Evolutionary conservation across 2,888 invertebrate species (phyloP).

Genomic region (Ennomos erosarius): DNA sequence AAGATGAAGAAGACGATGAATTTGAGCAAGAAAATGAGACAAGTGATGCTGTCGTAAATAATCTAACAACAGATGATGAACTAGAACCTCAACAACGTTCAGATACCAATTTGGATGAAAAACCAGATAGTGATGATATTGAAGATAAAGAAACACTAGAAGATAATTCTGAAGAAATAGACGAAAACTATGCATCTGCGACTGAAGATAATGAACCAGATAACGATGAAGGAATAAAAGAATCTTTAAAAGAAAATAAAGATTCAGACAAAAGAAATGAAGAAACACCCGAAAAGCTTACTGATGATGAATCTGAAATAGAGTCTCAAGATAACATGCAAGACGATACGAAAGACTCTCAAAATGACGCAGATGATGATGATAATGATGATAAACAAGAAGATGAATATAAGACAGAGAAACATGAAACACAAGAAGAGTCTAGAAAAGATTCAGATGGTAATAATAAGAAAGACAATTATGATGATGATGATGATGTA

Average conservation of each 20-base stretch:
- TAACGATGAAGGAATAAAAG: not conserved
- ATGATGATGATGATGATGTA: not conserved
- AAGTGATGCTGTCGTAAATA: not conserved
- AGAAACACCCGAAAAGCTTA: not conserved
- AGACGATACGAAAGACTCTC: conserved; percentile 2
- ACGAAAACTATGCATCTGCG: conserved; percentile 3
- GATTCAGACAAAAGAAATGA: not conserved
- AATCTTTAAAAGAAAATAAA: not conserved
- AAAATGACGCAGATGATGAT: not conserved
- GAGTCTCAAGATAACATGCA: conserved; percentile 3
- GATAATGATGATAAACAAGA: not conserved
- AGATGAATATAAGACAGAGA: not conserved
- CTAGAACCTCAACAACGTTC: too few species aligned
- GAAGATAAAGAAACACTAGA: not conserved
- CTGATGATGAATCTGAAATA: conserved; percentile 4
- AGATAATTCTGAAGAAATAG: not conserved
- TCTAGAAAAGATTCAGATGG: too few species aligned
- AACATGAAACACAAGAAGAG: conserved; percentile 1
- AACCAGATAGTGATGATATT: not conserved
- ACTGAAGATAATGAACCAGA: conserved; percentile 1
- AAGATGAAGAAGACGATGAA: conserved; percentile 2
- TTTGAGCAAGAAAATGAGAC: not conserved
- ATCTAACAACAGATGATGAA: too few species aligned
- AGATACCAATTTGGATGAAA: too few species aligned
- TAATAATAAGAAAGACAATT: not conserved